phyloP scores from a whole-genome alignment of 2,113 vertebrate species.

The Cyprinodon tularosa region DNA sequence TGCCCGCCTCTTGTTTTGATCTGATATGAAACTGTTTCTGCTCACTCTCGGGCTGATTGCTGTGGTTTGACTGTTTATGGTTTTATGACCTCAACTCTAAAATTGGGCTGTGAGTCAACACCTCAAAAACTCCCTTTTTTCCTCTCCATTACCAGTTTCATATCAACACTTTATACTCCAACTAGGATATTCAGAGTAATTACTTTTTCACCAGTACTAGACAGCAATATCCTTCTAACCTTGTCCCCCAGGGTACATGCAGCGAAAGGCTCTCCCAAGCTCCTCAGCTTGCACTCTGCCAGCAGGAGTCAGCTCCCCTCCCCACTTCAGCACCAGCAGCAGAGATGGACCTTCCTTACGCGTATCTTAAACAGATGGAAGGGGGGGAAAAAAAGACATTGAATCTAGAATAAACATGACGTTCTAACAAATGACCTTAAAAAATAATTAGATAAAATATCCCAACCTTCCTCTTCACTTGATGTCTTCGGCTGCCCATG shows the following conservation, averaged over 20 bases:
- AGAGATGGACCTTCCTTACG: constrained; percentile 86
- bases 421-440: constrained; percentile 18
- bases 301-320: constrained; percentile 93
- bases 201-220: background rate
- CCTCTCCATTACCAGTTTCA: background rate
- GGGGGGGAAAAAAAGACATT: too few species aligned
- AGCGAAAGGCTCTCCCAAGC: constrained; percentile 94
- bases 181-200: too few species aligned
- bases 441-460: background rate
- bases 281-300: constrained; percentile 96
- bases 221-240: constrained; percentile 76
- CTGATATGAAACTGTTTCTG: too few species aligned
- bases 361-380: constrained; percentile 73
- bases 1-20: too few species aligned
- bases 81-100: too few species aligned
- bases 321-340: constrained; percentile 96
- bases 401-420: background rate
- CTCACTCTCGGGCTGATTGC: too few species aligned
- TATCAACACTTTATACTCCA: background rate
- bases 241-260: constrained; percentile 98
- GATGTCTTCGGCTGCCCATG: constrained; percentile 91
- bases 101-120: too few species aligned
- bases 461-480: constrained; percentile 92
- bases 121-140: too few species aligned
- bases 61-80: too few species aligned